phyloP scores from a whole-genome alignment of 2,888 invertebrate genomes.

The Agonopterix subpropinquella region DNA sequence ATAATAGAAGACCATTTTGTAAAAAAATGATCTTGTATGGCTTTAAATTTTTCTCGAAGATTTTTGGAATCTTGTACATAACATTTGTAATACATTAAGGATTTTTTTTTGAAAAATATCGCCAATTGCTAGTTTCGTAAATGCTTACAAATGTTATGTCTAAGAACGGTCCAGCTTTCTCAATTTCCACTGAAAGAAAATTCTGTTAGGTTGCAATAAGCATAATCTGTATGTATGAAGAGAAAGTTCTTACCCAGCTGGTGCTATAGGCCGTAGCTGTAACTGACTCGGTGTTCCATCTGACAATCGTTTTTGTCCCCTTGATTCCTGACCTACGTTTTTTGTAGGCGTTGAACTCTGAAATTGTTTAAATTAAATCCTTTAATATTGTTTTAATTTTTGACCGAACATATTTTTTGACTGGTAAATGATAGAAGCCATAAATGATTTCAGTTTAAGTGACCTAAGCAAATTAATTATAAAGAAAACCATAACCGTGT shows the following conservation, averaged over 20 bases:
- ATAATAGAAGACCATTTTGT: too few species aligned
- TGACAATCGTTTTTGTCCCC: slow-evolving; percentile 63
- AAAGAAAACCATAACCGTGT: too few species aligned
- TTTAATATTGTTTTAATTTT: background rate
- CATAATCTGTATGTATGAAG: background rate
- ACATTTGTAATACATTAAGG: background rate
- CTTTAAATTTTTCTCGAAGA: too few species aligned
- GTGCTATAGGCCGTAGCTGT: slow-evolving; percentile 63
- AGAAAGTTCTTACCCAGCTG: slow-evolving; percentile 51
- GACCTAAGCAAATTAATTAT: too few species aligned
- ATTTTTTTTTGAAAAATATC: background rate
- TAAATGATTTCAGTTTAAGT: too few species aligned
- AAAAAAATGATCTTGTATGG: too few species aligned
- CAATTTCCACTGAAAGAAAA: background rate
- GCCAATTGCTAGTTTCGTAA: background rate
- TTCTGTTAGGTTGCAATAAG: background rate
- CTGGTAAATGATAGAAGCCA: background rate
- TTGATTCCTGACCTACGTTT: slow-evolving; percentile 44
- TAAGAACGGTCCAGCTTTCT: background rate
- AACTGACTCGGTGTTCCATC: slow-evolving; percentile 65
- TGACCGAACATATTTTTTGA: background rate
- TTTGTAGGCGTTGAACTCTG: slow-evolving; percentile 55
- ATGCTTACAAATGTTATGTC: background rate
- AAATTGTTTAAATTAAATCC: slow-evolving; percentile 17
- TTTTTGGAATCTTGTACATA: too few species aligned